Percentiles rank a stretch among this genome's conserved stretches.
These are phyloP conservation scores for Apamea monoglypha DNA, from an alignment of 2,888 invertebrate species.

Conservation along the genomic window DNA sequence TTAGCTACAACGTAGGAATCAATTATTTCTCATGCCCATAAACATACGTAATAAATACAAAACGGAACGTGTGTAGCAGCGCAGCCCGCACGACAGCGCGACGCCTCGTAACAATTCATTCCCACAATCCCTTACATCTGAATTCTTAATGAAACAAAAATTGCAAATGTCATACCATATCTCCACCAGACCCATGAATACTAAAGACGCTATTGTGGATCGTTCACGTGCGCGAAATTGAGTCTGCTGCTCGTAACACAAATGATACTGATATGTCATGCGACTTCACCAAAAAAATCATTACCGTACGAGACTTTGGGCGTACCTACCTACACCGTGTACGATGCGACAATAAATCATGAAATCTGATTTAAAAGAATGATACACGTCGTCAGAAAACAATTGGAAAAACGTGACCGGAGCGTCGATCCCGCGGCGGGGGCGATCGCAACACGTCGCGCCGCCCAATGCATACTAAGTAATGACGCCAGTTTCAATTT, in stretches of 20 bases:
- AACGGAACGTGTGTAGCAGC: constrained; percentile 45
- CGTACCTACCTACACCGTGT: constrained; percentile 57
- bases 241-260: constrained; percentile 82
- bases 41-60: constrained; percentile 49
- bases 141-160: constrained; percentile 90
- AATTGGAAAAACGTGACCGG: constrained; percentile 88
- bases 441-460: constrained; percentile 85
- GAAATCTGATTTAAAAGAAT: constrained; percentile 88
- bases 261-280: constrained; percentile 84
- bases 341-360: constrained; percentile 83
- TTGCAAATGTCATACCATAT: constrained; percentile 88
- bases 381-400: constrained; percentile 90
- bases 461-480: constrained; percentile 89
- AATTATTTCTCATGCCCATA: constrained; percentile 44
- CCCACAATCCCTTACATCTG: constrained; percentile 86
- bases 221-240: constrained; percentile 85
- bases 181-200: constrained; percentile 88
- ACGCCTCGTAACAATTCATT: constrained; percentile 79
- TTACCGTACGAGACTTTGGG: constrained; percentile 49
- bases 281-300: constrained; percentile 72
- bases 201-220: constrained; percentile 88
- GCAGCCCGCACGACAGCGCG: constrained; percentile 53
- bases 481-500: constrained; percentile 87
- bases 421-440: constrained; percentile 79
- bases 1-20: constrained; percentile 13